Evolutionary conservation across 2,888 invertebrate genomes (phyloP).

Genomic region (Rotaria sp.): DNA sequence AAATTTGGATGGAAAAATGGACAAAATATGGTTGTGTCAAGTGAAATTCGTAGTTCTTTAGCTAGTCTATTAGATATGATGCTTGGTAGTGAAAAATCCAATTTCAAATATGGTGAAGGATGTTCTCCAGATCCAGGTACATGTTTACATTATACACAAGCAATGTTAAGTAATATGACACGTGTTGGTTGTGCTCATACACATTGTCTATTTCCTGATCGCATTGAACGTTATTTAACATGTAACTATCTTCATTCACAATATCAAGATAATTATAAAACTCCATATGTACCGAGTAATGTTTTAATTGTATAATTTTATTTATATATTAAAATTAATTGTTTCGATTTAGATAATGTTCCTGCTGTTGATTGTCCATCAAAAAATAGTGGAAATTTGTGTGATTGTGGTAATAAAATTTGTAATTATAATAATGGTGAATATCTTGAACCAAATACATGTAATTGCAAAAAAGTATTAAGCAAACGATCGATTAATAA

Average conservation of each 20-base stretch:
- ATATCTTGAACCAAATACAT: neutral
- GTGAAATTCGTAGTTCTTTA: neutral
- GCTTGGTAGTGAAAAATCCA: conserved; percentile 25
- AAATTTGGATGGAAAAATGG: neutral
- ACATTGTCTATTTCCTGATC: conserved; percentile 41
- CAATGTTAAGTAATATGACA: conserved; percentile 40
- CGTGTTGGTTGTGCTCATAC: conserved; percentile 43
- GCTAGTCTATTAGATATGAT: conserved; percentile 1
- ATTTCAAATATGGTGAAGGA: conserved; percentile 30
- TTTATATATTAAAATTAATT: neutral
- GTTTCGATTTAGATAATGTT: neutral
- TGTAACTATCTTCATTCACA: conserved; percentile 34
- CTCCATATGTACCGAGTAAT: neutral
- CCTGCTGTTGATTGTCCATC: neutral
- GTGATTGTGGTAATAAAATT: neutral
- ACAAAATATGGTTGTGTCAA: conserved; percentile 29
- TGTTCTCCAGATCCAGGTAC: neutral
- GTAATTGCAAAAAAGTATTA: neutral
- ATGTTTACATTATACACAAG: conserved; percentile 42
- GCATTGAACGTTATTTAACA: conserved; percentile 4
- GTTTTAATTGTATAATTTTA: neutral
- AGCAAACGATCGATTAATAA: neutral
- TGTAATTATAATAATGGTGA: neutral
- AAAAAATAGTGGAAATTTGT: neutral
- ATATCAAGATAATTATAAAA: neutral